Conservation (phyloP, 1,140 invertebrate species). For the Hyphantria cunea region DNA sequence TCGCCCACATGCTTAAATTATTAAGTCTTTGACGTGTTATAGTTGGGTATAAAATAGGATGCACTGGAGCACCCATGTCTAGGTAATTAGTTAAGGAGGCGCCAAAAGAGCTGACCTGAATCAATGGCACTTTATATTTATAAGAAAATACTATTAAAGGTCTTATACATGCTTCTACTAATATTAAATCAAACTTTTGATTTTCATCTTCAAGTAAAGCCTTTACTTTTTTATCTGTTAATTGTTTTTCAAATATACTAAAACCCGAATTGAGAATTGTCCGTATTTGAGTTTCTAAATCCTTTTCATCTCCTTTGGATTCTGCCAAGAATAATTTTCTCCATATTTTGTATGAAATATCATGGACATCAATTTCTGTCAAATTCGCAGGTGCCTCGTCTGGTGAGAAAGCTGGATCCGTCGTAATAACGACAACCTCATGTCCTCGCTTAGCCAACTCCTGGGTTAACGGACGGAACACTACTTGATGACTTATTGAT, state of each 20-base stretch:
- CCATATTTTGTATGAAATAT: conserved; percentile 44
- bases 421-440: conserved; percentile 68
- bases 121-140: conserved; percentile 59
- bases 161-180: conserved; percentile 44
- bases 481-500: conserved; percentile 83
- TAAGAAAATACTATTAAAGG: conserved; percentile 51
- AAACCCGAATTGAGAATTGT: conserved; percentile 30
- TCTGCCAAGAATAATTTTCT: conserved; percentile 22
- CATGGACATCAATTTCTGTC: conserved; percentile 41
- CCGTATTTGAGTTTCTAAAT: conserved; percentile 18
- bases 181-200: conserved; percentile 45
- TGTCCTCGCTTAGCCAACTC: conserved; percentile 78
- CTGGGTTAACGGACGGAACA: conserved; percentile 72
- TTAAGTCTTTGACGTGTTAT: conserved; percentile 42
- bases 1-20: conserved; percentile 48
- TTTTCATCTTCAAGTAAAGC: conserved; percentile 45
- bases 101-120: conserved; percentile 56
- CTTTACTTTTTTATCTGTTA: conserved; percentile 47
- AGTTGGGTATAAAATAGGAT: conserved; percentile 73
- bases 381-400: conserved; percentile 34
- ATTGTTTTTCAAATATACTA: conserved; percentile 44
- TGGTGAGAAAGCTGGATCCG: conserved; percentile 44
- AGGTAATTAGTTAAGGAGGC: conserved; percentile 29
- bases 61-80: conserved; percentile 70
- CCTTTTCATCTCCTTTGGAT: conserved; percentile 16